Base-by-base conservation (phyloP, 2,888 invertebrate genomes). In the Tiliacea citrago region DNA sequence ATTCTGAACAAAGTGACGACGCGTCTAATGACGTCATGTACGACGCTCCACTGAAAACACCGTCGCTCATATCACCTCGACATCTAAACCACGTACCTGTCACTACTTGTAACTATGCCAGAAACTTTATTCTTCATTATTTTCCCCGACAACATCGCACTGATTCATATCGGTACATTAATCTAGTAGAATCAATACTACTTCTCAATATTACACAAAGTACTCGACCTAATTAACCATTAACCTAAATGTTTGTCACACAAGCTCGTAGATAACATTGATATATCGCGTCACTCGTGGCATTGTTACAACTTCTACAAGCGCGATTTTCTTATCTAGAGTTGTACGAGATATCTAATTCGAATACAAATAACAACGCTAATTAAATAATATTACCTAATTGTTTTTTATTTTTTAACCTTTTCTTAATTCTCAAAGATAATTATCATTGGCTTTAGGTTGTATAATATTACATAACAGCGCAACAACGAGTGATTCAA, bases 181-280 rank as follows among this genome's bases (percentile, higher is more conserved):
- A 79, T 68, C 79, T 79, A 69, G 68, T 80, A 79, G 85, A 91
- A 92, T 92, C 92, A 90, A 91, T 91, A 90, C 86, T 87, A 88
- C 88, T 87, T 86, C 87, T 90, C 86, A 89, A 88, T 90, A 88
- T 90, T 82, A 76, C 70, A 68, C 76, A 68, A 89, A 90, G 90
- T 91, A 91, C 92, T 93, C 92, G 94, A 93, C 95, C 95, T 90
- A 92, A 93, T 94, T 95, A 93, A 91, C 91, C 88, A 92, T 92
- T 94, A 93, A 94, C 94, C 94, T 91, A 95, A 89, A 92, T 94
- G 89, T 89, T 89, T 87, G 89, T 90, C 90, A 91, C 88, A 92
- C 90, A 86, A 81, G 78, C 75, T 74, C 51, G 62, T 77, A 91
- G 94, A 95, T 94, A 94, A 93, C 91, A 91, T 89, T 91, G 91